A percentile compares a stretch with the other conserved stretches of the same genome.
These are phyloP conservation scores for Eutrigla gurnardus DNA, from an alignment of 2,797 vertebrate genomes.

Conservation along the genomic window DNA sequence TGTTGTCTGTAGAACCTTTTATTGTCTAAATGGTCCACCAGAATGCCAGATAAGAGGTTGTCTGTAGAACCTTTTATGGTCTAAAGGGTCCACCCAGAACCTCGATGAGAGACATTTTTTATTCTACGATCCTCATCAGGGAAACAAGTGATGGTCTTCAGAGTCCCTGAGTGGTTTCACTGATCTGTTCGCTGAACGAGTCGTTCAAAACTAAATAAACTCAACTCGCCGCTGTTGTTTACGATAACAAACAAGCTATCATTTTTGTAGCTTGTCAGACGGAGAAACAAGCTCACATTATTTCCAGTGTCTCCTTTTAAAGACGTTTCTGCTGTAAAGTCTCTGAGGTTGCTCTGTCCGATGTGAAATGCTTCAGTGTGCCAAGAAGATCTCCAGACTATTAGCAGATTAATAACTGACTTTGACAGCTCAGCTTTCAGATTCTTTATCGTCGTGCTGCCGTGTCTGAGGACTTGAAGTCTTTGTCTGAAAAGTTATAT, in stretches of 20 bases:
- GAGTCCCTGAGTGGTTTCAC: constrained; percentile 26
- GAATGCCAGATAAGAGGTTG: no score
- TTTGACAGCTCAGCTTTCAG: constrained; percentile 44
- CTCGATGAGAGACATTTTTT: no score
- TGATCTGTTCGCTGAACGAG: no score
- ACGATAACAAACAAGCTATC: constrained; percentile 62
- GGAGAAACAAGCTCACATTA: constrained; percentile 41
- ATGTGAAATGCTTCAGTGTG: constrained; percentile 4
- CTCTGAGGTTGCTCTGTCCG: neutral
- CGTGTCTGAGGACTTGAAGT: constrained; percentile 33
- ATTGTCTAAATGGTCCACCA: no score
- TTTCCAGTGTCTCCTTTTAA: constrained; percentile 8
- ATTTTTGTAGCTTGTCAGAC: constrained; percentile 57
- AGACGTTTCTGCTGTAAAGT: neutral
- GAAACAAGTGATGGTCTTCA: constrained; percentile 17
- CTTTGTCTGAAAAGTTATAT: constrained; percentile 44
- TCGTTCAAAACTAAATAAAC: no score
- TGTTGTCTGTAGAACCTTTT: no score
- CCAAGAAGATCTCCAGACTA: neutral
- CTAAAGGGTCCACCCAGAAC: no score
- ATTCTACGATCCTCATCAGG: neutral
- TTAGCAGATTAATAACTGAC: constrained; percentile 13
- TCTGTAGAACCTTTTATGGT: no score
- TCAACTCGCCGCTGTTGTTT: constrained; percentile 55
- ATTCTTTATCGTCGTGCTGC: constrained; percentile 33